Evolutionary conservation across 2,797 vertebrate species (phyloP).

Genomic region (Octomys mimax): DNA sequence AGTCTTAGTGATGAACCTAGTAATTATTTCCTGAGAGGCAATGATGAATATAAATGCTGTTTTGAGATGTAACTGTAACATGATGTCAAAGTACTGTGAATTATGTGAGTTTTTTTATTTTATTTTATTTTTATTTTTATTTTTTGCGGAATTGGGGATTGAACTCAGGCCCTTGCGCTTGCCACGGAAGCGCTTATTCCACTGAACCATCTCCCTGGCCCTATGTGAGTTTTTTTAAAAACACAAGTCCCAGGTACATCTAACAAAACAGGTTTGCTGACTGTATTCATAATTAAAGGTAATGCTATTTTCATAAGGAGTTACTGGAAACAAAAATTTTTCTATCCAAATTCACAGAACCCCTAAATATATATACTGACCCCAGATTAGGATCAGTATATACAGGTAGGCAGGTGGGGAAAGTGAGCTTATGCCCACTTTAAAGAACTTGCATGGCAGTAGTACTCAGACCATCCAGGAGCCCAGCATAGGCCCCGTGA

Average conservation of each 20-base stretch:
- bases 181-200: too few species aligned
- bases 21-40: slow-evolving; percentile 20
- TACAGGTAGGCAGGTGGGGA: neutral
- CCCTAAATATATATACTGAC: neutral
- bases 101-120: neutral
- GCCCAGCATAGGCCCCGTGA: neutral
- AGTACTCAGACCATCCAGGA: neutral
- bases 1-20: neutral
- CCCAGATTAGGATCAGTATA: neutral
- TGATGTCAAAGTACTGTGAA: neutral
- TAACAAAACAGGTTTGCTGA: neutral
- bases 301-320: neutral
- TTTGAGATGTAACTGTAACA: neutral
- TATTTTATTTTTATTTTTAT: neutral
- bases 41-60: neutral
- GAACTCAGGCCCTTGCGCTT: too few species aligned
- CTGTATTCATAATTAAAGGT: neutral
- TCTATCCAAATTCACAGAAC: neutral
- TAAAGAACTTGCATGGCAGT: neutral
- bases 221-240: neutral
- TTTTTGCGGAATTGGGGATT: too few species aligned
- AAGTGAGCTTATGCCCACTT: neutral
- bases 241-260: neutral
- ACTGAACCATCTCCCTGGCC: too few species aligned
- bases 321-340: slow-evolving; percentile 58